A percentile compares a stretch with the other conserved stretches of the same genome.
Evolutionary conservation across 2,797 vertebrate genomes (phyloP).

Genomic region (Allobates femoralis): DNA sequence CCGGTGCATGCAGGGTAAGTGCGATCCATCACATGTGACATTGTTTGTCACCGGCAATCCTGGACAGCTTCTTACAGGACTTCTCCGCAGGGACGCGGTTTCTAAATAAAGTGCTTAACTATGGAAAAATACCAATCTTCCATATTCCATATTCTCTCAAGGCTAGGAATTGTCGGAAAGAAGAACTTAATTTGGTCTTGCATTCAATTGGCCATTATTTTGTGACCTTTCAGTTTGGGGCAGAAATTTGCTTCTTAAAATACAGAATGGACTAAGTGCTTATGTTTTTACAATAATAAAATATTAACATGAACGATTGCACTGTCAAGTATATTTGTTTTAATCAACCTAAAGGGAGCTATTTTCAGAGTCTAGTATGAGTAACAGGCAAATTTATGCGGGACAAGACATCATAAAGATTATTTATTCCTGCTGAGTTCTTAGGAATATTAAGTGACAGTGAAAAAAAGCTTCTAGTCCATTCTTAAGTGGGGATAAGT

Average conservation of each 20-base stretch:
- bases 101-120: conserved; percentile 32
- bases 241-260: conserved; percentile 16
- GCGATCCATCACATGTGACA: conserved; percentile 56
- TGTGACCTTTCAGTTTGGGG: background rate
- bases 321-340: conserved; percentile 33
- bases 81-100: conserved; percentile 13
- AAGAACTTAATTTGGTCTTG: conserved; percentile 8
- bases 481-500: conserved; percentile 56
- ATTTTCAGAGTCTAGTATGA: conserved; percentile 19
- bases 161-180: background rate
- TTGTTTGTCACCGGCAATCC: conserved; percentile 47
- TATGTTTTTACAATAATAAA: conserved; percentile 44
- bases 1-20: conserved; percentile 14
- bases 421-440: conserved; percentile 48
- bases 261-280: conserved; percentile 34
- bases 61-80: conserved; percentile 26
- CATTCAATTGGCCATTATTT: background rate
- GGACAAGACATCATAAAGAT: conserved; percentile 46
- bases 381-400: conserved; percentile 26
- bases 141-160: background rate
- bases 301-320: conserved; percentile 24
- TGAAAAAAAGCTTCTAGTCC: conserved; percentile 35
- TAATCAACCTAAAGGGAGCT: conserved; percentile 45
- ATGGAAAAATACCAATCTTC: conserved; percentile 14
- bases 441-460: conserved; percentile 47